Evolutionary conservation across 2,797 vertebrate species (phyloP).

Genomic region (Sardinella longiceps): DNA sequence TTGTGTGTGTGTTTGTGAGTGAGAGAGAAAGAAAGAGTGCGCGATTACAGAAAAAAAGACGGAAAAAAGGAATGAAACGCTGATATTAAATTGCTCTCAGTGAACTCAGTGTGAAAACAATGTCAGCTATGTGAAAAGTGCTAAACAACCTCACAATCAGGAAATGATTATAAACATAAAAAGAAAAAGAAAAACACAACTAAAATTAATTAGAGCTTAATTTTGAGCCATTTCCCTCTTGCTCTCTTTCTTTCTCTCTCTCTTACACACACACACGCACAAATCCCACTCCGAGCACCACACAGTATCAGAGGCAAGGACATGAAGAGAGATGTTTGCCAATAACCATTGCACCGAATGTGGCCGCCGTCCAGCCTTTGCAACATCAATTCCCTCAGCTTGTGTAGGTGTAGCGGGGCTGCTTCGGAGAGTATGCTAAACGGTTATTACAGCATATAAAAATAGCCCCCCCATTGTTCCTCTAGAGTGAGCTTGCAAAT

Average conservation of each 20-base stretch:
- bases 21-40: neutral
- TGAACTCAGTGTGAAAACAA: slow-evolving; percentile 27
- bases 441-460: slow-evolving; percentile 62
- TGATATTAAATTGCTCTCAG: slow-evolving; percentile 74
- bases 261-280: neutral
- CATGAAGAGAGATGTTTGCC: slow-evolving; percentile 17
- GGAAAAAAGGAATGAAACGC: slow-evolving; percentile 51
- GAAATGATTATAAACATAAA: neutral
- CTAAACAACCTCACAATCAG: slow-evolving; percentile 48
- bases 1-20: no score
- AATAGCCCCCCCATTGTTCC: slow-evolving; percentile 55
- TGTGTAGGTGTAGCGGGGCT: slow-evolving; percentile 34
- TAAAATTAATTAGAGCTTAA: slow-evolving; percentile 14
- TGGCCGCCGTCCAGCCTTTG: neutral
- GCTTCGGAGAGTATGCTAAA: slow-evolving; percentile 48
- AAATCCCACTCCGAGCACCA: neutral
- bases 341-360: neutral
- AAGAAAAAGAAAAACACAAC: neutral
- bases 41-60: neutral
- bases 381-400: neutral
- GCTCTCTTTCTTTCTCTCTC: neutral
- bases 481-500: slow-evolving; percentile 54
- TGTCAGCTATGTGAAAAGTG: slow-evolving; percentile 53
- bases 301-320: neutral
- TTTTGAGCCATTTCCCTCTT: no score